These are phyloP conservation scores for Drosophila pectinifera DNA, from an alignment of 1,140 invertebrate genomes.

Conservation along the genomic window DNA sequence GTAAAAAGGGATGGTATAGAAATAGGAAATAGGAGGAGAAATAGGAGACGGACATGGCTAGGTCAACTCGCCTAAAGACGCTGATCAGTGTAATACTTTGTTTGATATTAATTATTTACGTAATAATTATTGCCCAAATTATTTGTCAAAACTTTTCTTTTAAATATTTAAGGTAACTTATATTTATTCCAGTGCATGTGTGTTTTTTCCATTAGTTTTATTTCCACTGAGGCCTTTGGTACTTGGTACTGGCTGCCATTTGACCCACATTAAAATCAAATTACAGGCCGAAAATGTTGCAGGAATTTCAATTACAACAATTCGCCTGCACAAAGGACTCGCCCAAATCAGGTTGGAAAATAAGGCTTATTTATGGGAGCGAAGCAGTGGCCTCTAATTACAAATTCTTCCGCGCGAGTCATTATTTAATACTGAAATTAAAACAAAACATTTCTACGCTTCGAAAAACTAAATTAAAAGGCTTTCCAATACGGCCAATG, in stretches of 20 bases:
- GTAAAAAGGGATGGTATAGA: too few relatives aligned
- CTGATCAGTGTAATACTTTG: neutral
- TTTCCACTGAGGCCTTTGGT: neutral
- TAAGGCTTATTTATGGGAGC: slow-evolving; percentile 25
- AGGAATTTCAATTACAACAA: slow-evolving; percentile 72
- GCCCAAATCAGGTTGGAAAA: slow-evolving; percentile 17
- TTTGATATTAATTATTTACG: neutral
- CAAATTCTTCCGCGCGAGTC: slow-evolving; percentile 14
- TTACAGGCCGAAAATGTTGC: slow-evolving; percentile 59
- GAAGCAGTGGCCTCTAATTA: slow-evolving; percentile 27
- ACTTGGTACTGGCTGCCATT: slow-evolving; percentile 17
- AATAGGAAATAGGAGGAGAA: too few relatives aligned
- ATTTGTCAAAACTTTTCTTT: neutral
- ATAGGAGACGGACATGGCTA: too few relatives aligned
- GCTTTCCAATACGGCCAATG: neutral
- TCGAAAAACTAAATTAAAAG: neutral
- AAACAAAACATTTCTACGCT: neutral
- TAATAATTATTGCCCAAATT: too few relatives aligned
- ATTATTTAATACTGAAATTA: slow-evolving; percentile 5
- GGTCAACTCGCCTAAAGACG: neutral
- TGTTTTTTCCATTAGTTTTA: slow-evolving; percentile 13
- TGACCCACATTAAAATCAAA: slow-evolving; percentile 65
- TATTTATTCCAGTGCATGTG: slow-evolving; percentile 3
- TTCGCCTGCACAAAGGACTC: slow-evolving; percentile 26
- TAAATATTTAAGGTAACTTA: neutral